These are phyloP conservation scores for Myanophis thanlyinensis DNA, from an alignment of 2,113 vertebrate species.

Conservation along the genomic window DNA sequence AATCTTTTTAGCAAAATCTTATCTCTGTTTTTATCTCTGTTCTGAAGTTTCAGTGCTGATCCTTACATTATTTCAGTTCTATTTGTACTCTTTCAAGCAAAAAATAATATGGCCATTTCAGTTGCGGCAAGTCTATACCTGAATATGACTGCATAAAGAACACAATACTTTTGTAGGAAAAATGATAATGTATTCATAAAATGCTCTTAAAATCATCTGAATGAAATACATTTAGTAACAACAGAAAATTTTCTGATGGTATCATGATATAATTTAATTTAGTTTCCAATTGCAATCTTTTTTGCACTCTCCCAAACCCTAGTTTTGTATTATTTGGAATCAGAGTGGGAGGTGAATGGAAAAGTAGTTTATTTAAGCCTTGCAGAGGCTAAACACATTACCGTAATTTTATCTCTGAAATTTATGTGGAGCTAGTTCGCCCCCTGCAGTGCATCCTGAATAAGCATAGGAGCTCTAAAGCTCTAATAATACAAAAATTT, in stretches of 20 bases:
- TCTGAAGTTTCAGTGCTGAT: neutral
- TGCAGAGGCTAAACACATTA: neutral
- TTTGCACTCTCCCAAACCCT: neutral
- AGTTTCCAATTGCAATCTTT: neutral
- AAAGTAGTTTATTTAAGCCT: neutral
- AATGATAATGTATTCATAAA: neutral
- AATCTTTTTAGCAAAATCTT: neutral
- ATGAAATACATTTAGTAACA: neutral
- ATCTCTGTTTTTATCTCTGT: neutral
- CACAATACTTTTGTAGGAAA: neutral
- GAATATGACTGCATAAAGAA: neutral
- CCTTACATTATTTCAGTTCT: neutral
- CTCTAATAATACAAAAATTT: neutral
- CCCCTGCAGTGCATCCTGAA: neutral
- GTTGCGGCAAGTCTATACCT: neutral
- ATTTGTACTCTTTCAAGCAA: neutral
- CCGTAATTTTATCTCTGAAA: neutral
- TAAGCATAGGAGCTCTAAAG: neutral
- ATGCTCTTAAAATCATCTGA: neutral
- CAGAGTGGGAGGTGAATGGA: neutral
- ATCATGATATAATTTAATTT: neutral
- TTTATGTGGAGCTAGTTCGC: neutral
- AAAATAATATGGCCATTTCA: neutral
- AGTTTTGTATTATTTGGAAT: neutral
- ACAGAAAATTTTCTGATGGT: neutral